Evolutionary conservation across 2,888 invertebrate species (phyloP).

Genomic region (Netelia fuscicornis): DNA sequence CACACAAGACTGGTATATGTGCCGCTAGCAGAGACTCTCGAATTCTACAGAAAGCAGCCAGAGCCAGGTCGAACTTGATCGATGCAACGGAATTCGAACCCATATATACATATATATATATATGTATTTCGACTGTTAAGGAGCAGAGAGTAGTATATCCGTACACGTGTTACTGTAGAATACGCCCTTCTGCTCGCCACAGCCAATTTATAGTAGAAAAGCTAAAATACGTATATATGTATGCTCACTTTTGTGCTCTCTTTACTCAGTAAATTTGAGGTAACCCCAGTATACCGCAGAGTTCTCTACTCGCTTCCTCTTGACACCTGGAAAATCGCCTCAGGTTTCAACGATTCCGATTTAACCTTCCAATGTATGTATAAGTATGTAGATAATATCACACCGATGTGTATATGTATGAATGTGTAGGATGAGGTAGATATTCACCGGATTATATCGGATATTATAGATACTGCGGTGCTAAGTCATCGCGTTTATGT

Average conservation of each 20-base stretch:
- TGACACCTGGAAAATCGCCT: slow-evolving; percentile 45
- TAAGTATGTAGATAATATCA: neutral
- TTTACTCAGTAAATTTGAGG: slow-evolving; percentile 27
- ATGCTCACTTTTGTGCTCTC: slow-evolving; percentile 11
- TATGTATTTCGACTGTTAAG: neutral
- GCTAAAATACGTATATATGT: neutral
- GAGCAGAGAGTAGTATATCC: neutral
- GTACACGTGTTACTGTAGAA: neutral
- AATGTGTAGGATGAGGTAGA: neutral
- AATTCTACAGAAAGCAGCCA: slow-evolving; percentile 6
- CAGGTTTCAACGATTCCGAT: slow-evolving; percentile 15
- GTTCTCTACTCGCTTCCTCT: neutral
- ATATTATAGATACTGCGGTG: slow-evolving; percentile 10
- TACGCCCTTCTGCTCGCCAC: neutral
- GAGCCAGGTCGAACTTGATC: slow-evolving; percentile 39
- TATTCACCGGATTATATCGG: slow-evolving; percentile 7
- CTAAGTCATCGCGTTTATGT: slow-evolving; percentile 12
- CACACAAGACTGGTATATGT: slow-evolving; percentile 15
- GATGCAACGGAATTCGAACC: slow-evolving; percentile 23
- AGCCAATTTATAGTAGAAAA: neutral
- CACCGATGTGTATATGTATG: neutral
- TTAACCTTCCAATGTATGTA: slow-evolving; percentile 4
- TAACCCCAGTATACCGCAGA: slow-evolving; percentile 26
- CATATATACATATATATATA: slow-evolving; percentile 12
- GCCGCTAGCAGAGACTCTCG: slow-evolving; percentile 34